Evolutionary conservation across 1,140 invertebrate genomes (phyloP).

Genomic region (Planococcus citri): DNA sequence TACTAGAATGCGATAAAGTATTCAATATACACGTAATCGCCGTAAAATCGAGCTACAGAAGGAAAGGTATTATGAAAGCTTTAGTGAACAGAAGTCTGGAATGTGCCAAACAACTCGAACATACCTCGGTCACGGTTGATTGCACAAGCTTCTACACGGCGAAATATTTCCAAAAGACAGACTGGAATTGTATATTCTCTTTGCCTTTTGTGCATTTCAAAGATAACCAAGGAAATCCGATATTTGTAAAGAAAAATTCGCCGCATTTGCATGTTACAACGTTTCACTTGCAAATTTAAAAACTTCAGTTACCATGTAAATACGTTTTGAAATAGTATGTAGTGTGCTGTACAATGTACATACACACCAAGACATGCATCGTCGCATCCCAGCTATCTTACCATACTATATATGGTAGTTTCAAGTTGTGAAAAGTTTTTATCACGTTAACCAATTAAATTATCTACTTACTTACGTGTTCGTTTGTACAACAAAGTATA

Average conservation of each 20-base stretch:
- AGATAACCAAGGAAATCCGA: background rate
- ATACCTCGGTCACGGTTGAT: background rate
- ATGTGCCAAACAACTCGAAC: slow-evolving; percentile 1
- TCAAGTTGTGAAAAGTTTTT: no score
- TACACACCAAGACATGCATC: no score
- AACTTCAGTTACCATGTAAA: no score
- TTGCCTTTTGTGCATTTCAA: background rate
- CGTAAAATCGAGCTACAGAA: background rate
- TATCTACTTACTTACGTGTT: no score
- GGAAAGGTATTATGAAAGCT: slow-evolving; percentile 6
- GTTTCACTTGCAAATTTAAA: background rate
- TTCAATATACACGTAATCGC: background rate
- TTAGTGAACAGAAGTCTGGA: background rate
- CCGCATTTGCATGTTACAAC: background rate
- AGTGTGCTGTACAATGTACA: no score
- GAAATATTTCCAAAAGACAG: background rate
- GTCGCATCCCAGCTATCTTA: no score
- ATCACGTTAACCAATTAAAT: no score
- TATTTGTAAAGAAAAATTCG: background rate
- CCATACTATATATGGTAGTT: no score
- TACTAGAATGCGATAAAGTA: background rate
- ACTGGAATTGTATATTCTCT: background rate
- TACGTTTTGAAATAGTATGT: no score
- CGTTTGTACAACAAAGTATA: no score
- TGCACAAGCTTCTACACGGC: background rate